phyloP scores from a whole-genome alignment of 1,140 invertebrate species.

The Diachasmimorpha longicaudata region DNA sequence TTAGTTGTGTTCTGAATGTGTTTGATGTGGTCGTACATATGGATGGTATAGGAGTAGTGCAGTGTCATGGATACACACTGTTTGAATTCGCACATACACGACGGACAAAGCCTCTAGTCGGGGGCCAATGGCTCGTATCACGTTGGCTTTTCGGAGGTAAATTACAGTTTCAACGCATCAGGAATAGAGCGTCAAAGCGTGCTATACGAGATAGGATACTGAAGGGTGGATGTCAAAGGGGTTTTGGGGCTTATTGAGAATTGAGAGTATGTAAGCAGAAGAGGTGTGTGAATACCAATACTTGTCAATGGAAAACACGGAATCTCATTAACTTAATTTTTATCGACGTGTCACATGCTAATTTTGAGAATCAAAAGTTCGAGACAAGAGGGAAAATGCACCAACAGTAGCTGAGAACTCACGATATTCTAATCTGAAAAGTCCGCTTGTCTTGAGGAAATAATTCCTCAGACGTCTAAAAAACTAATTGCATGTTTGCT shows the following conservation, averaged over 20 bases:
- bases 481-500: neutral
- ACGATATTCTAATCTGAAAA: too few species aligned
- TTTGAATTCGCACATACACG: neutral
- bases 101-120: neutral
- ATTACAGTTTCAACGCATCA: slow-evolving; percentile 10
- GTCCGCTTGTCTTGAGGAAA: neutral
- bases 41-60: neutral
- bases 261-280: slow-evolving; percentile 3
- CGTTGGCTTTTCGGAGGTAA: slow-evolving; percentile 9
- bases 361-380: neutral
- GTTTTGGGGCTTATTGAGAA: neutral
- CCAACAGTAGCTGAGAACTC: neutral
- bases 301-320: neutral
- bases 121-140: neutral
- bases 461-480: neutral
- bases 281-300: neutral
- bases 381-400: neutral
- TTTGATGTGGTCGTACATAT: neutral
- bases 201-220: neutral
- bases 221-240: neutral
- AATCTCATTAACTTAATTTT: neutral
- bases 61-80: neutral
- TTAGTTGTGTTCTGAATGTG: neutral
- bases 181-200: neutral
- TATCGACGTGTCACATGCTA: neutral